phyloP scores from a whole-genome alignment of 2,888 invertebrate species.

The Cephalotes varians region DNA sequence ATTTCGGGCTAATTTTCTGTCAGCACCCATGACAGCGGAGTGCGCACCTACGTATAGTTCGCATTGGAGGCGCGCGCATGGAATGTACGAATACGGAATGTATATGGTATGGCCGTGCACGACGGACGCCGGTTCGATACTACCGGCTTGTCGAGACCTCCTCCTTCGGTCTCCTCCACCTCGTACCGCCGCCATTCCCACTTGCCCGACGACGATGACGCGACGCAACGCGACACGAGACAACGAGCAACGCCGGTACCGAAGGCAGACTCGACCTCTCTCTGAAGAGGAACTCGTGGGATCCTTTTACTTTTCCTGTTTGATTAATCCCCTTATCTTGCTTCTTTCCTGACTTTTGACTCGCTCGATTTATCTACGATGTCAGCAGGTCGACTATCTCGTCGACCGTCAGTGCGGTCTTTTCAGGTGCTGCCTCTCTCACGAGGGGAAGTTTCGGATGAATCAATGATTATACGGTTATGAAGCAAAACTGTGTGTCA shows the following conservation, averaged over 20 bases:
- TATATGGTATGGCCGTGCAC: slow-evolving; percentile 73
- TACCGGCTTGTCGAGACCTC: slow-evolving; percentile 72
- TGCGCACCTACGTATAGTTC: slow-evolving; percentile 14
- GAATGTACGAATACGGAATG: slow-evolving; percentile 77
- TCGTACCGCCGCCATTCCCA: slow-evolving; percentile 64
- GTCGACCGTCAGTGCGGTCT: not conserved
- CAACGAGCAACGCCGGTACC: slow-evolving; percentile 27
- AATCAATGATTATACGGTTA: slow-evolving; percentile 20
- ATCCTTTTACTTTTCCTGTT: slow-evolving; percentile 26
- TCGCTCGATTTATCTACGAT: not conserved
- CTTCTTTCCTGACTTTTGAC: slow-evolving; percentile 23
- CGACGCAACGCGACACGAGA: slow-evolving; percentile 23
- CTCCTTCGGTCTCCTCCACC: slow-evolving; percentile 68
- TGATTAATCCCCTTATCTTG: slow-evolving; percentile 79
- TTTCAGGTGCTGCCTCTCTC: slow-evolving; percentile 21
- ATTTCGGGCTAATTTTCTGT: not conserved
- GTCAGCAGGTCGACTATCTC: not conserved
- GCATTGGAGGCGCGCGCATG: slow-evolving; percentile 55
- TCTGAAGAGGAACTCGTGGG: not conserved
- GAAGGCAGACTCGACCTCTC: not conserved
- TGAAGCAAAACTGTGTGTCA: not conserved
- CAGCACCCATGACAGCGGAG: not conserved
- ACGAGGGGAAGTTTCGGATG: not conserved
- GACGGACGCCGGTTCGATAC: slow-evolving; percentile 85
- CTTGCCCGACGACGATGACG: slow-evolving; percentile 44